Percentiles rank a stretch among this genome's conserved stretches.
Conservation (phyloP, 2,113 vertebrate species). For the Nymphicus hollandicus region DNA sequence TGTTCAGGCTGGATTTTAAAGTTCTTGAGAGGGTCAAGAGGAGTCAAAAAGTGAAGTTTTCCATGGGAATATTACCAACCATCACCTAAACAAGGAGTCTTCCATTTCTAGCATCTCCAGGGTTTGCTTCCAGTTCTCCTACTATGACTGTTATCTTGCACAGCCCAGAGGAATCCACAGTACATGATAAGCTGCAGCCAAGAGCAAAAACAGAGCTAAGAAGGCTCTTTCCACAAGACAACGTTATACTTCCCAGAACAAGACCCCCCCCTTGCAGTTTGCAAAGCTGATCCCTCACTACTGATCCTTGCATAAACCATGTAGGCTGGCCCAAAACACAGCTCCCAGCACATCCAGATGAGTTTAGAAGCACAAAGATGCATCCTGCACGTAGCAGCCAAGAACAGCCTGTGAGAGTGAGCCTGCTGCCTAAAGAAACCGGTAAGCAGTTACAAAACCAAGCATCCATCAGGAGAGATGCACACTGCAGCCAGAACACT, state of each 20-base stretch:
- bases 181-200: neutral
- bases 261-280: neutral
- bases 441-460: neutral
- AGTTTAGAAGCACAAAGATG: neutral
- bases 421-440: neutral
- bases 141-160: rapidly evolving
- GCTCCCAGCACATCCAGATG: neutral
- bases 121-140: neutral
- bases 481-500: neutral
- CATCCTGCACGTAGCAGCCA: neutral
- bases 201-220: neutral
- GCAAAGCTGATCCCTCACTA: neutral
- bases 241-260: neutral
- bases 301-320: neutral
- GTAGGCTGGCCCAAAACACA: neutral
- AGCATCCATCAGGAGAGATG: neutral
- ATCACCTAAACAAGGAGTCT: neutral
- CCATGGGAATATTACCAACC: neutral
- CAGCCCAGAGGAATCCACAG: neutral
- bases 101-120: neutral
- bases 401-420: neutral
- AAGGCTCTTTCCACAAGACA: neutral
- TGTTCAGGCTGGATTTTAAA: neutral
- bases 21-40: neutral
- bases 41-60: neutral